Evolutionary conservation across 1,140 invertebrate genomes (phyloP), one percentile per base, ranked within the genome.

Genomic region (Vanessa tameamea): DNA sequence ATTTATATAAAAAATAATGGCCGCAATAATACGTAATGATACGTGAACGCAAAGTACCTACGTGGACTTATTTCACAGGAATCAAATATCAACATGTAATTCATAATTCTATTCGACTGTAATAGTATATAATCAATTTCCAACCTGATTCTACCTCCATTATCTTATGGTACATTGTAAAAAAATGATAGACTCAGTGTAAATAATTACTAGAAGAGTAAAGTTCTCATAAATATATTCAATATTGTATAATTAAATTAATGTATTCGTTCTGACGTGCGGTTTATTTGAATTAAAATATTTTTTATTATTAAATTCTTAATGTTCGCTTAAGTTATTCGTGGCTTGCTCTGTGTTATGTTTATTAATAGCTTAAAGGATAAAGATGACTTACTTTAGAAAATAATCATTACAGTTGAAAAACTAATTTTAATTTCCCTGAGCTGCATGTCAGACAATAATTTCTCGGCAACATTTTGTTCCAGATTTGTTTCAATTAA

Each of bases 71-170:
- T 84, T 87, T 83, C 78, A 82, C 81, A 79, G 78, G 78, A 64
- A 78, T 78, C 73, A 82, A 85, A 84, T 79, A 79, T 78, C 72
- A 64, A 71, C 53, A 75, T 77, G 74, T 75, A 69, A 74, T 70
- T 59, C 78, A 82, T 78, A 82, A 85, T 84, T 72, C 75, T 82
- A 78, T 80, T 82, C 70, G 69, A 65, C 64, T 64, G 64, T 77
- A 75, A 72, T 81, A 70, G 75, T 79, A 79, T 82, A 80, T 82
- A 84, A 87, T 87, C 83, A 84, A 77, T 76, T 75, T 72, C 37
- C 57, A 78, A 77, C 73, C 69, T 72, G 66, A 77, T 79, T 71
- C 72, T 55, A 68, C 37, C 72, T 76, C 72, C 63, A 77, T 78
- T 78, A 76, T 76, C 63, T 67, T 70, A 69, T 64, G 43, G 57